Evolutionary conservation across 2,113 vertebrate species (phyloP).

Genomic region (Dromas ardeola): DNA sequence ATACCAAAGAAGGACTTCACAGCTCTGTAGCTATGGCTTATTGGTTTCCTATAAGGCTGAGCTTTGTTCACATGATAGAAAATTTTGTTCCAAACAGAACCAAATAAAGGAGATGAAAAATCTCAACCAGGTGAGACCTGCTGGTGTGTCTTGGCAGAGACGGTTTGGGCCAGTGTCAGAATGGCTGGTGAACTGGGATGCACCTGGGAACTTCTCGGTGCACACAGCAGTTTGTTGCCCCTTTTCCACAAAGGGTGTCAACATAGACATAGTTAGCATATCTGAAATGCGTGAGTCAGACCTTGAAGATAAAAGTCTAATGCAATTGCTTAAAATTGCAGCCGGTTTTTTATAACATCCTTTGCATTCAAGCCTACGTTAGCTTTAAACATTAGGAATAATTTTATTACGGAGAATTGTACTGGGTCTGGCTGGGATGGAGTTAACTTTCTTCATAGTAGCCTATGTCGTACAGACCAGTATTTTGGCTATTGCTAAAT

Average conservation of each 20-base stretch:
- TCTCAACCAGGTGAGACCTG: neutral
- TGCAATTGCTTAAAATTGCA: neutral
- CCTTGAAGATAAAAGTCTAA: conserved; percentile 1
- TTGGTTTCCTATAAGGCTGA: neutral
- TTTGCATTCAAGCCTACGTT: neutral
- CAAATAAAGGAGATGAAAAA: neutral
- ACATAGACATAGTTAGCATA: neutral
- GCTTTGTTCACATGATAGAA: neutral
- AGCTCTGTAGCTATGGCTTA: neutral
- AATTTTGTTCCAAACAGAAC: neutral
- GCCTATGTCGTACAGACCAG: neutral
- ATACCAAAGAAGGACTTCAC: neutral
- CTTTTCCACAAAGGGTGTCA: neutral
- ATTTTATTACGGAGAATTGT: neutral
- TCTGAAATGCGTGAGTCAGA: neutral
- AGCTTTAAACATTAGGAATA: neutral
- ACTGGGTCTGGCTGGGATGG: neutral
- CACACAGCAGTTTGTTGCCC: neutral
- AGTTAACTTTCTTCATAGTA: neutral
- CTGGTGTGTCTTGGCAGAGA: neutral
- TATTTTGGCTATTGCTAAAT: neutral
- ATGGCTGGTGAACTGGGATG: neutral
- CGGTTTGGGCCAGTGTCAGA: neutral
- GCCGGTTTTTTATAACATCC: neutral
- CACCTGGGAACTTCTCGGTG: neutral